Percentiles rank a stretch among this genome's conserved stretches.
Conservation (phyloP, 2,113 vertebrate species). For the Albula goreensis region DNA sequence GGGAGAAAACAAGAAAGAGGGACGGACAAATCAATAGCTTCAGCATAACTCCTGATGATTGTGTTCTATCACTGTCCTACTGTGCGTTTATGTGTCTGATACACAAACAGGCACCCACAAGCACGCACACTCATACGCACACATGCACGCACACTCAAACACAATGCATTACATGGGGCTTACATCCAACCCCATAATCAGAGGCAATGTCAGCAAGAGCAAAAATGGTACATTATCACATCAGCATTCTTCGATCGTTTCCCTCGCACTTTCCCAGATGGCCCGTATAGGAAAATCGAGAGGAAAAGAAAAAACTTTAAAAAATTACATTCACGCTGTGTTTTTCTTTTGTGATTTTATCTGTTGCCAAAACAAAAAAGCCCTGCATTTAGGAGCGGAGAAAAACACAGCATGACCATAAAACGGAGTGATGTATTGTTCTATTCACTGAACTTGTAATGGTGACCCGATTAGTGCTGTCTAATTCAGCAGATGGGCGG, state of each 20-base stretch:
- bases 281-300: neutral
- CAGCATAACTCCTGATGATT: neutral
- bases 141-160: slow-evolving; percentile 5
- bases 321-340: neutral
- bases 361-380: slow-evolving; percentile 63
- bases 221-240: slow-evolving; percentile 23
- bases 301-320: neutral
- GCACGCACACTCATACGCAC: slow-evolving; percentile 13
- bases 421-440: neutral
- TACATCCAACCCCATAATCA: neutral
- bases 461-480: neutral
- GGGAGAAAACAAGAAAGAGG: slow-evolving; percentile 19
- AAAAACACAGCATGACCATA: slow-evolving; percentile 46
- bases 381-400: slow-evolving; percentile 42
- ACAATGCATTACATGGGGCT: neutral
- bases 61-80: slow-evolving; percentile 6
- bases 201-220: neutral
- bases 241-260: slow-evolving; percentile 27
- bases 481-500: neutral
- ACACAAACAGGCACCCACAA: neutral
- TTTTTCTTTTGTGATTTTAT: slow-evolving; percentile 52
- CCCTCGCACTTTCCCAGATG: neutral
- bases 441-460: neutral
- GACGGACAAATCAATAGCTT: neutral
- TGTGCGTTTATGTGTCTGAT: neutral